Evolutionary conservation across 1,140 invertebrate species (phyloP).

Genomic region (Asobara japonica): DNA sequence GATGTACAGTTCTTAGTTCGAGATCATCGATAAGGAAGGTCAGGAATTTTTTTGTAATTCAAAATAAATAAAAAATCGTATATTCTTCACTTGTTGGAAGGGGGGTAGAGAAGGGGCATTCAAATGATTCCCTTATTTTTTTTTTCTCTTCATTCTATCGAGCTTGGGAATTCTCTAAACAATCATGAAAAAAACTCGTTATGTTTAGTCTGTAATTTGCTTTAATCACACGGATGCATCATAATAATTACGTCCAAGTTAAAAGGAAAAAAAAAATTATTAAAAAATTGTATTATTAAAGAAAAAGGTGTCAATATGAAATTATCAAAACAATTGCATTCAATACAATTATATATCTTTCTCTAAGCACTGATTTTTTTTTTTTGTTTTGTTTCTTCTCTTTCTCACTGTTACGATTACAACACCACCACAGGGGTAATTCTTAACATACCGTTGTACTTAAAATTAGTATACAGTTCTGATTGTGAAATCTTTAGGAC

Average conservation of each 20-base stretch:
- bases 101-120: neutral
- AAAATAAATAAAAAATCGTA: neutral
- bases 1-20: constrained; percentile 4
- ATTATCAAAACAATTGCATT: neutral
- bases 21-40: constrained; percentile 13
- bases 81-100: too few species aligned
- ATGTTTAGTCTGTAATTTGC: constrained; percentile 14
- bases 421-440: constrained; percentile 24
- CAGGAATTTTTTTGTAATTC: neutral
- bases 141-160: neutral
- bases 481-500: constrained; percentile 49
- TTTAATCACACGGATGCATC: constrained; percentile 5
- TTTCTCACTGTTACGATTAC: constrained; percentile 5
- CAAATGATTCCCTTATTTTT: neutral
- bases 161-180: neutral
- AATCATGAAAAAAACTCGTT: neutral
- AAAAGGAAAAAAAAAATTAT: neutral
- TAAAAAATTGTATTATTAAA: neutral
- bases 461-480: constrained; percentile 55
- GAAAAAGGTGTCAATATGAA: neutral
- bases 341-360: constrained; percentile 3
- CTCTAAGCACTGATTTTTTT: neutral
- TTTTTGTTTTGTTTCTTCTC: constrained; percentile 4
- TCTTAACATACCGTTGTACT: constrained; percentile 37
- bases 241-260: constrained; percentile 2